phyloP scores from a whole-genome alignment of 2,888 invertebrate species.

The Lepeophtheirus nordmannii region DNA sequence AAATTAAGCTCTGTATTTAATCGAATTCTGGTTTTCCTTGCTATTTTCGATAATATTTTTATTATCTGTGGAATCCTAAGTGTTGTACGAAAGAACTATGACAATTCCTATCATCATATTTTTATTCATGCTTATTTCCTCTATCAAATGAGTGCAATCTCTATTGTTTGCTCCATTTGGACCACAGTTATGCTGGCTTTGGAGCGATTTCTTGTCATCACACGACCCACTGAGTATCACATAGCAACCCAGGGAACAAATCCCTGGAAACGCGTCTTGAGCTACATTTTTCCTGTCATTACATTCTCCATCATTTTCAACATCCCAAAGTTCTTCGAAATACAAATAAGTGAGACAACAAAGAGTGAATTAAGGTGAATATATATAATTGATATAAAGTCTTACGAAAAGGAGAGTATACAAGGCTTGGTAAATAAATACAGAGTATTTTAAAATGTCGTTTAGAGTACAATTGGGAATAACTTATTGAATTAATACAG shows the following conservation, averaged over 20 bases:
- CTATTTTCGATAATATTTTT: constrained; percentile 19
- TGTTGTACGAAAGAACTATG: not conserved
- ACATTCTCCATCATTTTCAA: constrained; percentile 15
- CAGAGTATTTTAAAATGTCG: too few relatives aligned
- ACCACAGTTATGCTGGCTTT: constrained; percentile 18
- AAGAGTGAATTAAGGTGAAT: not conserved
- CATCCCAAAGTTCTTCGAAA: constrained; percentile 16
- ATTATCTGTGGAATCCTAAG: constrained; percentile 10
- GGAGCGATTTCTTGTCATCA: constrained; percentile 13
- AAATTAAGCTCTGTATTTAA: constrained; percentile 17
- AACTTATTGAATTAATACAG: too few relatives aligned
- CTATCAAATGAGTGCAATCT: constrained; percentile 10
- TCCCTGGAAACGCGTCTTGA: constrained; percentile 17
- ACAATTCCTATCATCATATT: not conserved
- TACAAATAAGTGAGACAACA: not conserved
- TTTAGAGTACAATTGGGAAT: too few relatives aligned
- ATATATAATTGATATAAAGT: too few relatives aligned
- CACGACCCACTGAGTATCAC: constrained; percentile 16
- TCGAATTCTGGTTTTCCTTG: constrained; percentile 5
- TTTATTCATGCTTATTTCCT: constrained; percentile 2
- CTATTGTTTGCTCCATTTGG: constrained; percentile 16
- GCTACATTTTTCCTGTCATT: constrained; percentile 12
- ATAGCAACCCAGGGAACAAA: constrained; percentile 15
- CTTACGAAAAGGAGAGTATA: too few relatives aligned
- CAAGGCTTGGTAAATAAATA: too few relatives aligned